Evolutionary conservation across 2,113 vertebrate genomes (phyloP), one percentile per base, ranked within the genome.

Genomic region (Natator depressus): DNA sequence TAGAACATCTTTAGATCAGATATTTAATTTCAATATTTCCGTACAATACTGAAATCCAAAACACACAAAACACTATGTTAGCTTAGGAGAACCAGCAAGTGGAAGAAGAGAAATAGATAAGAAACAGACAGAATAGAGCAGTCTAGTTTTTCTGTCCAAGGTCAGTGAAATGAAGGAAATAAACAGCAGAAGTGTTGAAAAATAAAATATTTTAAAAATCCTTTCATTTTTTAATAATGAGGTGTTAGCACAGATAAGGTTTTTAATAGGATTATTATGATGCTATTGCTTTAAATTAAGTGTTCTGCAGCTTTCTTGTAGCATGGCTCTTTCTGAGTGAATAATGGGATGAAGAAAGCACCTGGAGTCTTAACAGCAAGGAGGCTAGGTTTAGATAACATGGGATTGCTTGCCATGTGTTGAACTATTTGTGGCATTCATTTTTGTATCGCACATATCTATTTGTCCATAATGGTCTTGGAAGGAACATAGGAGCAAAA

Each of bases 21-120:
- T 50, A 51, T 97, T 96, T 85, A 90, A 87, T 95, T 90, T 94
- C 54, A 85, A 0, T 90, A 75, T 59, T n/a, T 79, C 94, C 85
- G 91, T 93, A 53, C 65, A 54, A 31, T 84, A 51, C n/a, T 92
- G 51, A 88, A 84, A 95, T 93, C 91, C 82, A 53, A 86, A 35
- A 87, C 91, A 78, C 8, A 80, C 31, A 83, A 87, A 54, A 13
- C 31, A 24, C n/a, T 19, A 24, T 81, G 80, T 79, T 93, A 65
- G 19, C 29, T 92, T 80, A 80, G 78, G 81, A 94, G 96, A 94
- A 82, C 35, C 1, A 1, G 35, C 14, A 51, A 50, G 72, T 65
- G 91, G 94, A 89, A 89, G 22, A 89, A 46, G 80, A 95, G 84
- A 49, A 92, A 88, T 88, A 46, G 38, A 75, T 85, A 79, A 57